phyloP scores from a whole-genome alignment of 2,797 vertebrate genomes.

The Mionectes olivaceus region DNA sequence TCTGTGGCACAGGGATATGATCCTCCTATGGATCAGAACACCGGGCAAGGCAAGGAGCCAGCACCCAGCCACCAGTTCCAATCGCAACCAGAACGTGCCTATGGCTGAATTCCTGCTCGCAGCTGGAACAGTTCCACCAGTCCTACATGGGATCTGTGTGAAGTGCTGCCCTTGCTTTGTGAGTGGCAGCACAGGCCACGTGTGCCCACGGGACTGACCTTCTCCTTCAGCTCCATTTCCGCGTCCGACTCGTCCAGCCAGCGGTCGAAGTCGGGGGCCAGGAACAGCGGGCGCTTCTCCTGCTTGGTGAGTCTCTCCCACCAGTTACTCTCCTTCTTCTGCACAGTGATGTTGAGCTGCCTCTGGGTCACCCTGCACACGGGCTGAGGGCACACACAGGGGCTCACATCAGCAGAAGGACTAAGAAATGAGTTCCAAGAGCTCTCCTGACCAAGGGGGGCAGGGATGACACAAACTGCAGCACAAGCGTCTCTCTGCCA shows the following conservation, averaged over 20 bases:
- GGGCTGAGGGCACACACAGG: slow-evolving; percentile 75
- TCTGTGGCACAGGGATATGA: background rate
- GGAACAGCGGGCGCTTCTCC: slow-evolving; percentile 90
- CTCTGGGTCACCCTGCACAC: slow-evolving; percentile 89
- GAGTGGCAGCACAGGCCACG: background rate
- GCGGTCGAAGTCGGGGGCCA: slow-evolving; percentile 93
- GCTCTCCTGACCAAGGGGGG: background rate
- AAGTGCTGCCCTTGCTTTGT: background rate
- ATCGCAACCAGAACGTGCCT: background rate
- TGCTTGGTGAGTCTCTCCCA: slow-evolving; percentile 91
- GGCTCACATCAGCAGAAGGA: background rate
- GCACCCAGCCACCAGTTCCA: background rate
- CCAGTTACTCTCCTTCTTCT: slow-evolving; percentile 88
- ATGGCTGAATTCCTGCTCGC: background rate
- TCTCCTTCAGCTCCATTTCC: slow-evolving; percentile 92
- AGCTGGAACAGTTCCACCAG: background rate
- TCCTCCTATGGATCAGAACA: background rate
- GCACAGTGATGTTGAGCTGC: slow-evolving; percentile 90
- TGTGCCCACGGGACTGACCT: slow-evolving; percentile 75
- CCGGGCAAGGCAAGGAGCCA: accelerated
- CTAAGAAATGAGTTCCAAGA: background rate
- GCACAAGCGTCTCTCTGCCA: background rate
- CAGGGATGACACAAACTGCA: background rate
- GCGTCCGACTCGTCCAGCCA: slow-evolving; percentile 98
- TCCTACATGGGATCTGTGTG: accelerated